Percentiles rank a stretch among this genome's conserved stretches.
Conservation (phyloP, 2,797 vertebrate genomes). For the Myioborus miniatus region DNA sequence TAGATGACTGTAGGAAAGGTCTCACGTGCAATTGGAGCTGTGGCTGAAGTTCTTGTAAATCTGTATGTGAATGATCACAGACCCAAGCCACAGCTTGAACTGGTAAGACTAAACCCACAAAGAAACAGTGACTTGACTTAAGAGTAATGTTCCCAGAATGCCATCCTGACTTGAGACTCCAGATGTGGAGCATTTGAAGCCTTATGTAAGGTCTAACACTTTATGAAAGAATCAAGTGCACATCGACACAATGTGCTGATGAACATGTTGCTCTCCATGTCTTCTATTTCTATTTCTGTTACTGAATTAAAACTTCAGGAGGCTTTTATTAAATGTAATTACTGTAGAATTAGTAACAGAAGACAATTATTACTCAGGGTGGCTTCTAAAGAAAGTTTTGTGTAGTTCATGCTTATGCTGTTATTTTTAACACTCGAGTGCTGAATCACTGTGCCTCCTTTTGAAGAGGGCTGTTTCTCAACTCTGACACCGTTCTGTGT, state of each 20-base stretch:
- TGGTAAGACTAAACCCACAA: conserved; percentile 81
- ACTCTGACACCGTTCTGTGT: conserved; percentile 4
- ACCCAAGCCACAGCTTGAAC: conserved; percentile 80
- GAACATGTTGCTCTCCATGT: background rate
- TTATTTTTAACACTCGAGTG: background rate
- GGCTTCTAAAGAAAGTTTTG: conserved; percentile 17
- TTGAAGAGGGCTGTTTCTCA: conserved; percentile 5
- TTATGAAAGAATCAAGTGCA: background rate
- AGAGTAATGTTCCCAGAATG: background rate
- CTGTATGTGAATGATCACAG: conserved; percentile 96
- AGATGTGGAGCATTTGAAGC: background rate
- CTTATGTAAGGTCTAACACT: background rate
- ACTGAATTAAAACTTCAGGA: conserved; percentile 10
- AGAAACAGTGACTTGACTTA: background rate
- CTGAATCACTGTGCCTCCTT: background rate
- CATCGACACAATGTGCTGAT: background rate
- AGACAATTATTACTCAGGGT: background rate
- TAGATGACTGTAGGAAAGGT: conserved; percentile 94
- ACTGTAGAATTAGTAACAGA: background rate
- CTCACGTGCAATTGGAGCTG: conserved; percentile 87
- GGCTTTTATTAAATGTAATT: conserved; percentile 37
- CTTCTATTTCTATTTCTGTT: conserved; percentile 6
- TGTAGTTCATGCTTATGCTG: background rate
- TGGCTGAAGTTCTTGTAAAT: conserved; percentile 92
- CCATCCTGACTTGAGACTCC: background rate